Conservation (phyloP, 2,888 invertebrate genomes). For the Sclerodermus sp. region DNA sequence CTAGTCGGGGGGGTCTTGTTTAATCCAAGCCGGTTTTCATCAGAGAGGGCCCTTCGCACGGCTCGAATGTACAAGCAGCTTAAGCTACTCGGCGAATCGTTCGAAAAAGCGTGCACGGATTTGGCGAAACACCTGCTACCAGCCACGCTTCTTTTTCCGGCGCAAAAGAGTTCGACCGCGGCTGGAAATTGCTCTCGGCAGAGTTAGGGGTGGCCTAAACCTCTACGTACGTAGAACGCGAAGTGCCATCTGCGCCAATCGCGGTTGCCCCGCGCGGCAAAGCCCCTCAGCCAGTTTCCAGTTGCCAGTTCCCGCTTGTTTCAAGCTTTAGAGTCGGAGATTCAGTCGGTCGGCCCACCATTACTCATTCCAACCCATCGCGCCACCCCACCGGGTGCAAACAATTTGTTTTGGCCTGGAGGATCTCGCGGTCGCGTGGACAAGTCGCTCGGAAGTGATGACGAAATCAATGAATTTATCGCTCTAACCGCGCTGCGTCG, state of each 20-base stretch:
- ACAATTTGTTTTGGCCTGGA: conserved; percentile 36
- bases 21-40: too few relatives aligned
- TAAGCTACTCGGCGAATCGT: too few relatives aligned
- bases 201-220: too few relatives aligned
- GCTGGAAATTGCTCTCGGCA: conserved; percentile 16
- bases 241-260: conserved; percentile 48
- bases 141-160: conserved; percentile 9
- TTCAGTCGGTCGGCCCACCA: conserved; percentile 39
- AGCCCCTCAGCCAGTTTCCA: conserved; percentile 42
- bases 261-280: conserved; percentile 33
- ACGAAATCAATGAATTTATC: conserved; percentile 33
- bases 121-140: conserved; percentile 27
- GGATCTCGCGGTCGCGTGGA: conserved; percentile 32
- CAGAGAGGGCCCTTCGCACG: too few relatives aligned
- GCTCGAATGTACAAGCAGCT: too few relatives aligned
- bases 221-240: not conserved
- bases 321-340: conserved; percentile 37
- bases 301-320: conserved; percentile 37
- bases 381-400: conserved; percentile 35
- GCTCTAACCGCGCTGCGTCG: not conserved
- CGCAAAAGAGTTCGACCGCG: conserved; percentile 24
- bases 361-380: conserved; percentile 35
- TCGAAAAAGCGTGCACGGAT: not conserved
- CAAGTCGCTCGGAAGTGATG: conserved; percentile 32
- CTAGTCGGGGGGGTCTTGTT: too few relatives aligned